Evolutionary conservation across 2,113 vertebrate species (phyloP).

Genomic region (Oryzias curvinotus): DNA sequence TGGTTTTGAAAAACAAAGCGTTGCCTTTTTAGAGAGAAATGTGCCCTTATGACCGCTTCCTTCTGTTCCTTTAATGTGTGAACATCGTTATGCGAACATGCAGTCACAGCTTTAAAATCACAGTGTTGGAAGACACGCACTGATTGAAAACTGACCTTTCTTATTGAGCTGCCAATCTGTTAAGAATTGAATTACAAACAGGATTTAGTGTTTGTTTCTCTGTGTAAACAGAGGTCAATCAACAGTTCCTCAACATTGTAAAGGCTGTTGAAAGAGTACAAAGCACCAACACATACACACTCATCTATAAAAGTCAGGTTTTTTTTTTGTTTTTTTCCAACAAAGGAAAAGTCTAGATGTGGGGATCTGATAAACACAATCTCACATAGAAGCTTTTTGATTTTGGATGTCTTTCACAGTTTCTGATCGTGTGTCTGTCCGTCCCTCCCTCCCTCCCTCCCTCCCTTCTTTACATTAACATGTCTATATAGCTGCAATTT

Average conservation of each 20-base stretch:
- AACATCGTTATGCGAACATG: too few relatives aligned
- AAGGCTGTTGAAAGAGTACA: not conserved
- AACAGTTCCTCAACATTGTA: conserved; percentile 39
- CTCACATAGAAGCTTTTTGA: too few relatives aligned
- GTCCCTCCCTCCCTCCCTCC: too few relatives aligned
- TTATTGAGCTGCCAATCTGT: conserved; percentile 46
- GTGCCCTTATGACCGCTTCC: too few relatives aligned
- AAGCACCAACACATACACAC: not conserved
- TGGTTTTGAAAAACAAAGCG: too few relatives aligned
- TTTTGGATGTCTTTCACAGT: not conserved
- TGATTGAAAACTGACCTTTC: conserved; percentile 35
- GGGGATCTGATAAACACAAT: conserved; percentile 21
- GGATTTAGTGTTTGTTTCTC: conserved; percentile 1
- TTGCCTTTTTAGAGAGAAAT: too few relatives aligned
- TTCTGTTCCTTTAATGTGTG: too few relatives aligned
- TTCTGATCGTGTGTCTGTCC: too few relatives aligned
- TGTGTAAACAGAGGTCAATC: conserved; percentile 35
- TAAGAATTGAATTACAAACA: conserved; percentile 45
- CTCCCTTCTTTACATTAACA: too few relatives aligned
- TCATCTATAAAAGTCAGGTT: conserved; percentile 3
- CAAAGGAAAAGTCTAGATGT: conserved; percentile 14
- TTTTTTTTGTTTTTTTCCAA: conserved; percentile 31
- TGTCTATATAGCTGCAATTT: too few relatives aligned
- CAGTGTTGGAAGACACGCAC: conserved; percentile 23
- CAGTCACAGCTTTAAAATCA: not conserved